Evolutionary conservation across 2,888 invertebrate species (phyloP).

Genomic region (Aethes cnicana): DNA sequence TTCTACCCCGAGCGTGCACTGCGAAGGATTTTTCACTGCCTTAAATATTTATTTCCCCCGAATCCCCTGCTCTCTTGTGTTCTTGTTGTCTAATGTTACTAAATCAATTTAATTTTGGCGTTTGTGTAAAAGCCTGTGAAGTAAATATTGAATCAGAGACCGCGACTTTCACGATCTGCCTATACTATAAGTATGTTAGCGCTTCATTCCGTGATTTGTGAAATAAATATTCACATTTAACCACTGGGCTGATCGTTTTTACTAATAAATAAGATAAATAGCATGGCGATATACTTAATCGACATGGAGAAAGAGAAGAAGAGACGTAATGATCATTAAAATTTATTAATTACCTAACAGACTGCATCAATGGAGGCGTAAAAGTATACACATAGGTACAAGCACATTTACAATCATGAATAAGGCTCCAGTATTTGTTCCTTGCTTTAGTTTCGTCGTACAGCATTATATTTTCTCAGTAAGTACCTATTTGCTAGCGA

Average conservation of each 20-base stretch:
- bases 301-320: no score
- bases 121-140: constrained; percentile 17
- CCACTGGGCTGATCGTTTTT: neutral
- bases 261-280: no score
- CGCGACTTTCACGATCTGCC: neutral
- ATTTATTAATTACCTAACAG: no score
- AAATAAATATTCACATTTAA: neutral
- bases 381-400: no score
- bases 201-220: neutral
- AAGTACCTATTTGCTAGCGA: neutral
- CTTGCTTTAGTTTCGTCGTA: neutral
- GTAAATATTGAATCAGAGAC: constrained; percentile 22
- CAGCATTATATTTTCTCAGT: constrained; percentile 3
- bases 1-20: constrained; percentile 41
- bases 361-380: no score
- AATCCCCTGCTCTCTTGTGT: constrained; percentile 30
- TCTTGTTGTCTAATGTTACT: constrained; percentile 22
- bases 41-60: constrained; percentile 37
- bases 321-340: no score
- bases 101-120: constrained; percentile 28
- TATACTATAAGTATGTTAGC: neutral
- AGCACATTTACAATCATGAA: no score
- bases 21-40: constrained; percentile 38
- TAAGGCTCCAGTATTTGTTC: no score
- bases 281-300: no score